Evolutionary conservation across 2,797 vertebrate genomes (phyloP).

Genomic region (Chanos chanos): DNA sequence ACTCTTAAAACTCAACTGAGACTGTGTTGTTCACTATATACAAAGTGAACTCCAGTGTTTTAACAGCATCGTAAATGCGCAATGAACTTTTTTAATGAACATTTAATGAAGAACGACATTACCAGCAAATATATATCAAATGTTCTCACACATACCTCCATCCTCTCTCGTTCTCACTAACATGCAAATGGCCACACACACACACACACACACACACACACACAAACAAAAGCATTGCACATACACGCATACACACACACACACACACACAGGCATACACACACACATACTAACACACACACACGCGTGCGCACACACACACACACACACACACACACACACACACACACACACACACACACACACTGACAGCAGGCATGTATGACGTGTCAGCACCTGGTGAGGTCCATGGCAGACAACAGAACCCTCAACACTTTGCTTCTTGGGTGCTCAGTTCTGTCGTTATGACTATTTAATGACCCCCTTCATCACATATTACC

Average conservation of each 20-base stretch:
- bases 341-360: slow-evolving; percentile 4
- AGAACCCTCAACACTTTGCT: slow-evolving; percentile 5
- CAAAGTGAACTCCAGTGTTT: no score
- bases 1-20: no score
- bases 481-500: slow-evolving; percentile 70
- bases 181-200: no score
- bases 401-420: slow-evolving; percentile 48
- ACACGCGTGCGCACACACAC: not conserved
- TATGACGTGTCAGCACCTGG: slow-evolving; percentile 61
- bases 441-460: slow-evolving; percentile 53
- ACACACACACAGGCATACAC: slow-evolving; percentile 5
- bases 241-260: not conserved
- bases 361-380: slow-evolving; percentile 59
- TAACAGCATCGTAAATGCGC: no score
- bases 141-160: slow-evolving; percentile 9
- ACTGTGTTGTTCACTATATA: no score
- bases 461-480: slow-evolving; percentile 70
- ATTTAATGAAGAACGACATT: no score
- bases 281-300: not conserved
- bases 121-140: slow-evolving; percentile 22
- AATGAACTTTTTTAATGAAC: no score
- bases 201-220: no score
- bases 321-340: slow-evolving; percentile 31
- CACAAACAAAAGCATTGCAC: no score
- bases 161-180: slow-evolving; percentile 35